Evolutionary conservation across 2,888 invertebrate genomes (phyloP).

Genomic region (Acanthoscelides obtectus): DNA sequence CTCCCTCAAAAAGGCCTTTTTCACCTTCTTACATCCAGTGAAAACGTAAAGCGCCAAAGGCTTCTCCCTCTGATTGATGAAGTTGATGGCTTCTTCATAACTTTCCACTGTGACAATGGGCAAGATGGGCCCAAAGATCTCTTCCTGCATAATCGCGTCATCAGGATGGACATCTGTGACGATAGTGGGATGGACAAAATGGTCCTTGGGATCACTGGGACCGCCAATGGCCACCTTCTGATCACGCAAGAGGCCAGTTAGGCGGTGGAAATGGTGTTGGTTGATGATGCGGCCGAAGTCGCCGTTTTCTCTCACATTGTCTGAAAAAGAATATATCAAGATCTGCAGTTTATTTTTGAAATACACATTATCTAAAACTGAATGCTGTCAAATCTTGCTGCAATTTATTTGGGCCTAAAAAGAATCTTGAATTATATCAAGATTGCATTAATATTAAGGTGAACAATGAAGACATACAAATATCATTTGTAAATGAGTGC

Average conservation of each 20-base stretch:
- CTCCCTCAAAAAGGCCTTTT: slow-evolving; percentile 61
- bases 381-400: too few relatives aligned
- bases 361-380: too few relatives aligned
- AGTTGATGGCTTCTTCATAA: slow-evolving; percentile 84
- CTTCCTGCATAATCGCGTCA: slow-evolving; percentile 83
- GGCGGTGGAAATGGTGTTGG: slow-evolving; percentile 56
- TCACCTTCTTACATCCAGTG: slow-evolving; percentile 54
- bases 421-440: too few relatives aligned
- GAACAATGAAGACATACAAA: too few relatives aligned
- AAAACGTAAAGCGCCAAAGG: slow-evolving; percentile 89
- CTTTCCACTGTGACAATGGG: slow-evolving; percentile 81
- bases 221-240: slow-evolving; percentile 78
- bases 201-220: slow-evolving; percentile 66
- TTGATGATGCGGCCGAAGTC: slow-evolving; percentile 81
- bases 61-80: slow-evolving; percentile 85
- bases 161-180: slow-evolving; percentile 66
- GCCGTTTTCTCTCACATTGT: slow-evolving; percentile 49
- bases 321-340: slow-evolving; percentile 10
- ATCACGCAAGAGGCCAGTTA: slow-evolving; percentile 58
- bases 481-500: too few relatives aligned
- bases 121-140: slow-evolving; percentile 96
- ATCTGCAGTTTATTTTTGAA: background rate
- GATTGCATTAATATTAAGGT: too few relatives aligned
- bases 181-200: slow-evolving; percentile 84
- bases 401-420: too few relatives aligned